Conservation (phyloP, 2,113 vertebrate genomes). For the Odobenus rosmarus region DNA sequence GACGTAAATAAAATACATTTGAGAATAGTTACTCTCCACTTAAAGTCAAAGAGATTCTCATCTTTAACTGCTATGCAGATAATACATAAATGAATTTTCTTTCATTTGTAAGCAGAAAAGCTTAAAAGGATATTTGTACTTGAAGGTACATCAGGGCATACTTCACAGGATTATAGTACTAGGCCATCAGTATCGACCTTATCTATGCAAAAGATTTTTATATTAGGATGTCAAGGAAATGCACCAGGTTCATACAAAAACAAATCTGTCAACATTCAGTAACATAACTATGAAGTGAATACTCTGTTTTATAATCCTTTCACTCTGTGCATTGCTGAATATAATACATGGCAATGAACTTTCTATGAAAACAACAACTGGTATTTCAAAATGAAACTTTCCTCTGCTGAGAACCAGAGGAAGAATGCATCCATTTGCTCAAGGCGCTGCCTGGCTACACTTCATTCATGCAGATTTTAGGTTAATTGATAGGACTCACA, state of each 20-base stretch:
- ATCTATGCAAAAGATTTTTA: slow-evolving; percentile 54
- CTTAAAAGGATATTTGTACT: slow-evolving; percentile 32
- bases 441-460: slow-evolving; percentile 31
- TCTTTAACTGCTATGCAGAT: slow-evolving; percentile 40
- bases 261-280: slow-evolving; percentile 39
- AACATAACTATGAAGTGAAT: not conserved
- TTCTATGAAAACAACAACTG: slow-evolving; percentile 46
- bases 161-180: not conserved
- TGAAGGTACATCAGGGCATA: slow-evolving; percentile 11
- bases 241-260: slow-evolving; percentile 51
- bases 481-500: slow-evolving; percentile 72
- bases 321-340: not conserved
- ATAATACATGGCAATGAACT: slow-evolving; percentile 51
- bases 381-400: slow-evolving; percentile 32
- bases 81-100: slow-evolving; percentile 39
- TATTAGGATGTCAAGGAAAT: slow-evolving; percentile 59
- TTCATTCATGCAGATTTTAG: slow-evolving; percentile 69
- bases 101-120: slow-evolving; percentile 49
- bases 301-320: slow-evolving; percentile 8
- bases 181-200: slow-evolving; percentile 33
- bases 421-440: slow-evolving; percentile 47
- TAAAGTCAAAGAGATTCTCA: slow-evolving; percentile 21
- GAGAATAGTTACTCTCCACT: not conserved
- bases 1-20: slow-evolving; percentile 58
- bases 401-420: slow-evolving; percentile 16